Evolutionary conservation across 2,797 vertebrate genomes (phyloP).

Genomic region (Gymnothorax javanicus): DNA sequence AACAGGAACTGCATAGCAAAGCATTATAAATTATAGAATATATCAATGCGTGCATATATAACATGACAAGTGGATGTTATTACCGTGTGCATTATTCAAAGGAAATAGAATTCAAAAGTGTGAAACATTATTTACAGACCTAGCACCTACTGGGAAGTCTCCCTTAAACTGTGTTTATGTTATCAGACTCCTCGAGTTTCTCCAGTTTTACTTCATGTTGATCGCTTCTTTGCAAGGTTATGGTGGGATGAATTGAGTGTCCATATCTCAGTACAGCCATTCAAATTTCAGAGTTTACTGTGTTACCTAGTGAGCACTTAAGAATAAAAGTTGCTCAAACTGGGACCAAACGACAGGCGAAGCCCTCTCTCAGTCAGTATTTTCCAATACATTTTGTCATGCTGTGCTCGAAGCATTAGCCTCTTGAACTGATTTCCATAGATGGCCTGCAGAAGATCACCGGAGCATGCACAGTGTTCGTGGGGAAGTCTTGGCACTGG

Average conservation of each 20-base stretch:
- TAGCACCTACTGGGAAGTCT: background rate
- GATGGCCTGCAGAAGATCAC: constrained; percentile 77
- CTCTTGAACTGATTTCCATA: constrained; percentile 83
- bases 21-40: background rate
- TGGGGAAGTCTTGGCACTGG: constrained; percentile 85
- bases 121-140: background rate
- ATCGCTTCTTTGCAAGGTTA: background rate
- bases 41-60: too few relatives aligned
- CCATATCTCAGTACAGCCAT: background rate
- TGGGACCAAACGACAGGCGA: background rate
- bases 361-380: background rate
- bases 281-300: background rate
- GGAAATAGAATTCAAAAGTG: background rate
- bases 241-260: background rate
- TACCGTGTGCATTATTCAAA: background rate
- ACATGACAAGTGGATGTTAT: background rate
- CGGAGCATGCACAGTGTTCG: constrained; percentile 67
- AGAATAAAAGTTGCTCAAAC: background rate
- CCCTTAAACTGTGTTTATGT: background rate
- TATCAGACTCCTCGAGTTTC: background rate
- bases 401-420: constrained; percentile 50
- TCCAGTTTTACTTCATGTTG: background rate
- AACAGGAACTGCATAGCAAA: background rate
- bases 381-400: background rate
- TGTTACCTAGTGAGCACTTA: background rate